Percentiles rank a stretch among this genome's conserved stretches.
phyloP scores from a whole-genome alignment of 2,113 vertebrate genomes.

The Danio rerio region GRCz12tu NC_133199.1:15705001-15705500 shows the following conservation, averaged over 20 bases:
- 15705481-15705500: not conserved
- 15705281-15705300: no score
- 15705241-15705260: not conserved
- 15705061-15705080: no score
- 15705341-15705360: conserved; percentile 17
- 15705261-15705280: no score
- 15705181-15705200: not conserved
- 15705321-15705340: conserved; percentile 31
- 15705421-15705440: conserved; percentile 26
- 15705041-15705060: no score
- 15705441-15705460: conserved; percentile 12
- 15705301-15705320: no score
- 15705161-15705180: not conserved
- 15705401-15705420: conserved; percentile 23
- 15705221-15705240: not conserved
- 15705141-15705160: not conserved
- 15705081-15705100: no score
- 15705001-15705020: no score
- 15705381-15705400: conserved; percentile 40
- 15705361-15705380: conserved; percentile 29
- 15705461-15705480: not conserved
- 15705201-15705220: not conserved
- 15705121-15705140: not conserved
- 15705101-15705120: not conserved
- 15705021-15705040: no score